phyloP scores from a whole-genome alignment of 2,113 vertebrate genomes.

The Indri indri region DNA sequence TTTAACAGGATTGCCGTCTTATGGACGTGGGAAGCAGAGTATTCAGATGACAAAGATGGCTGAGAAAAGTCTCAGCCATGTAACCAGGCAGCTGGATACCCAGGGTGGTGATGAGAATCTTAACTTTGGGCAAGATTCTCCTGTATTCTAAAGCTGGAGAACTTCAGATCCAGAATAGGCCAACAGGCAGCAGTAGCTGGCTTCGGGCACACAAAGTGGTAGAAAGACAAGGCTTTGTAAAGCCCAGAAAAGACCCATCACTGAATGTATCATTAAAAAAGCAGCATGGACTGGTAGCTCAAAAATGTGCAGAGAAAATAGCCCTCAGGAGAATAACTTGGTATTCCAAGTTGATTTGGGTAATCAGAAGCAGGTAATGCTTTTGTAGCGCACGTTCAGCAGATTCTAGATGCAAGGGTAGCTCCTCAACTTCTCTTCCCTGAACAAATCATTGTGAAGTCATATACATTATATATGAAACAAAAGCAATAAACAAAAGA shows the following conservation, averaged over 20 bases:
- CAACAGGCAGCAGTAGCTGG: background rate
- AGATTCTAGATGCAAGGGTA: slow-evolving; percentile 45
- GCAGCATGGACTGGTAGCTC: background rate
- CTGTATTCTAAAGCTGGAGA: background rate
- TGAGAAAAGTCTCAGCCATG: background rate
- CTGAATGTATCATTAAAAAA: slow-evolving; percentile 63
- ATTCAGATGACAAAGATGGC: background rate
- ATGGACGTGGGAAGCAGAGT: background rate
- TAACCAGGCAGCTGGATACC: background rate
- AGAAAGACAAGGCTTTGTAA: slow-evolving; percentile 38
- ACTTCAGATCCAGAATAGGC: background rate
- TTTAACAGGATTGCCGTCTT: background rate
- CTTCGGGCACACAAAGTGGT: slow-evolving; percentile 34
- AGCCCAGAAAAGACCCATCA: slow-evolving; percentile 12
- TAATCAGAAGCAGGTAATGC: slow-evolving; percentile 37
- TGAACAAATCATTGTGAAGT: slow-evolving; percentile 63
- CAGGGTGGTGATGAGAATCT: background rate
- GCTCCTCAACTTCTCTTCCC: slow-evolving; percentile 64
- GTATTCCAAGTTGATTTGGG: slow-evolving; percentile 57
- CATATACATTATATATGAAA: slow-evolving; percentile 77
- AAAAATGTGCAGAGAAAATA: slow-evolving; percentile 59
- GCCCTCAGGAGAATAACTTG: slow-evolving; percentile 25
- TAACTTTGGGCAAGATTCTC: slow-evolving; percentile 14
- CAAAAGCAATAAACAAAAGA: slow-evolving; percentile 78
- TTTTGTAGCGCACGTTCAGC: slow-evolving; percentile 6